phyloP scores from a whole-genome alignment of 2,888 invertebrate species.

The Ichneumoninae sp. region DNA sequence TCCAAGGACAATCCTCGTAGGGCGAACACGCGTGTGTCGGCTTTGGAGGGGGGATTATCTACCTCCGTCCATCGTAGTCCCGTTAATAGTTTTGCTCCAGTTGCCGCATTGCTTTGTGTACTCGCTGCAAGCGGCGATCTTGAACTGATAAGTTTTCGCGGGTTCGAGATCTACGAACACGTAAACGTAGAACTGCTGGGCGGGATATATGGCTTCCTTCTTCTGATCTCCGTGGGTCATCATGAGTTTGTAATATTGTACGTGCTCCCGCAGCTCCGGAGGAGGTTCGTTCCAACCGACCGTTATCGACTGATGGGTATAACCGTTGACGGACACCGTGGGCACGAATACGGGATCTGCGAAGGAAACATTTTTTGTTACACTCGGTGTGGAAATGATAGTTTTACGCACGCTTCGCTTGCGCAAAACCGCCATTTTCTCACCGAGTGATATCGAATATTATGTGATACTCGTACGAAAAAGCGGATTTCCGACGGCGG shows the following conservation, averaged over 20 bases:
- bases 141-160: constrained; percentile 92
- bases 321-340: constrained; percentile 90
- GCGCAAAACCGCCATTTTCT: too few species aligned
- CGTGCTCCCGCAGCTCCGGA: constrained; percentile 87
- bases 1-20: not conserved
- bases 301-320: constrained; percentile 90
- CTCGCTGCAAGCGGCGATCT: constrained; percentile 92
- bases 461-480: too few species aligned
- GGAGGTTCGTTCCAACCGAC: constrained; percentile 92
- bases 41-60: constrained; percentile 15
- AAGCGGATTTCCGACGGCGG: too few species aligned
- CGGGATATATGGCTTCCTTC: constrained; percentile 87
- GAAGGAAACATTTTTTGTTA: constrained; percentile 60
- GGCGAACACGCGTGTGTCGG: too few species aligned
- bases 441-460: too few species aligned
- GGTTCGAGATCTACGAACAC: constrained; percentile 92
- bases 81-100: constrained; percentile 91
- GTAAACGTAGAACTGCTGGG: constrained; percentile 89
- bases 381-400: too few species aligned
- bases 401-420: too few species aligned
- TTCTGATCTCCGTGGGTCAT: constrained; percentile 85
- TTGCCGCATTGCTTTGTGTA: constrained; percentile 91
- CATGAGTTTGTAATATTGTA: constrained; percentile 91
- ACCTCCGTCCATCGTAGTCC: constrained; percentile 92
- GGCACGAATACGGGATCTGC: constrained; percentile 92